Conservation (phyloP, 2,797 vertebrate genomes). For the Pipistrellus pipistrellus region DNA sequence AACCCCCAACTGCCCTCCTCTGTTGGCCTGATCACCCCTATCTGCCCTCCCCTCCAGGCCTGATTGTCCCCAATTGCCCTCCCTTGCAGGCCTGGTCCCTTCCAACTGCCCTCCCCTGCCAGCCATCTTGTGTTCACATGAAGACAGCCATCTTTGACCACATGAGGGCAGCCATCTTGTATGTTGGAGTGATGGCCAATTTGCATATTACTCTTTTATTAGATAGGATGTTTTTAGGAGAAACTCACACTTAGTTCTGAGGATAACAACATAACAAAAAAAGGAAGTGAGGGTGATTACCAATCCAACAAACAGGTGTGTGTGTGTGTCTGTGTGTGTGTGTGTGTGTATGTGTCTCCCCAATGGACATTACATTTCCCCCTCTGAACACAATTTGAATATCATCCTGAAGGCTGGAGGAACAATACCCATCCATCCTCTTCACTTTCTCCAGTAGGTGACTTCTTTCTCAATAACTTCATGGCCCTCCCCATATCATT, state of each 20-base stretch:
- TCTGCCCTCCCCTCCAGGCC: too few relatives aligned
- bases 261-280: not conserved
- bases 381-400: not conserved
- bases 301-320: not conserved
- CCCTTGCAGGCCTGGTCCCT: too few relatives aligned
- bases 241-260: not conserved
- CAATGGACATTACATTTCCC: not conserved
- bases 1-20: too few relatives aligned
- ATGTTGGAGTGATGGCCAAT: too few relatives aligned
- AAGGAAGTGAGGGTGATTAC: not conserved
- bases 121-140: too few relatives aligned
- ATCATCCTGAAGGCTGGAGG: not conserved
- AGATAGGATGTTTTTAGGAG: not conserved
- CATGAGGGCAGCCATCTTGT: too few relatives aligned
- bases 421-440: not conserved
- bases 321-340: too few relatives aligned
- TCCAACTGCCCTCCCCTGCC: too few relatives aligned
- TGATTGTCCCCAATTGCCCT: too few relatives aligned
- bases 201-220: too few relatives aligned
- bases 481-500: not conserved
- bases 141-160: too few relatives aligned
- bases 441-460: not conserved
- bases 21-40: too few relatives aligned
- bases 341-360: not conserved
- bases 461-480: slow-evolving; percentile 1